Conservation (phyloP, 2,888 invertebrate species). For the Xiphydria camelus region DNA sequence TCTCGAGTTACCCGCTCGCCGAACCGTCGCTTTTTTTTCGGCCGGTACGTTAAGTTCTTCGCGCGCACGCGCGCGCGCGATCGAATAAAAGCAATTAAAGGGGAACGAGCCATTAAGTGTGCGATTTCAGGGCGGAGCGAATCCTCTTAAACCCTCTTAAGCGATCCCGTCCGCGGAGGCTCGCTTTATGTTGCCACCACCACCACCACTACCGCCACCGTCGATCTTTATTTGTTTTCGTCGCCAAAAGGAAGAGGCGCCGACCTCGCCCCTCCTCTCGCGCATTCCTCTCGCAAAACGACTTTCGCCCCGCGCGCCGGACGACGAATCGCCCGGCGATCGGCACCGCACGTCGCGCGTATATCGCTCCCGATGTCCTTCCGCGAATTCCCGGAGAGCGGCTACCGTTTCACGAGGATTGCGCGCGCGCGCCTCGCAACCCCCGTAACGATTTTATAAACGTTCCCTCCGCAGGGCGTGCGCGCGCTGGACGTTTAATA, state of each 20-base stretch:
- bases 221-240: neutral
- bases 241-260: neutral
- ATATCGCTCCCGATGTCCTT: too few species aligned
- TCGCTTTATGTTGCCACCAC: neutral
- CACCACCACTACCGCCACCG: too few species aligned
- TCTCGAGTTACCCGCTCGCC: neutral
- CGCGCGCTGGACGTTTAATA: conserved; percentile 30
- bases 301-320: neutral
- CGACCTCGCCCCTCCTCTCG: neutral
- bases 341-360: too few species aligned
- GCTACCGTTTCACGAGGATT: conserved; percentile 36
- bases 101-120: conserved; percentile 1
- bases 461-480: conserved; percentile 2
- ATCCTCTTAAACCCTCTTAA: neutral
- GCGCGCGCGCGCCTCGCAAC: neutral
- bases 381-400: conserved; percentile 33
- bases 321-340: too few species aligned
- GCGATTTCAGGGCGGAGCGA: conserved; percentile 2
- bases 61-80: too few species aligned
- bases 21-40: neutral
- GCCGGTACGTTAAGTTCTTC: neutral
- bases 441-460: conserved; percentile 5
- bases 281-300: neutral
- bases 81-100: neutral
- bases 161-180: too few species aligned